Conservation (phyloP, 2,888 invertebrate genomes). For the Hartigia nigra region DNA sequence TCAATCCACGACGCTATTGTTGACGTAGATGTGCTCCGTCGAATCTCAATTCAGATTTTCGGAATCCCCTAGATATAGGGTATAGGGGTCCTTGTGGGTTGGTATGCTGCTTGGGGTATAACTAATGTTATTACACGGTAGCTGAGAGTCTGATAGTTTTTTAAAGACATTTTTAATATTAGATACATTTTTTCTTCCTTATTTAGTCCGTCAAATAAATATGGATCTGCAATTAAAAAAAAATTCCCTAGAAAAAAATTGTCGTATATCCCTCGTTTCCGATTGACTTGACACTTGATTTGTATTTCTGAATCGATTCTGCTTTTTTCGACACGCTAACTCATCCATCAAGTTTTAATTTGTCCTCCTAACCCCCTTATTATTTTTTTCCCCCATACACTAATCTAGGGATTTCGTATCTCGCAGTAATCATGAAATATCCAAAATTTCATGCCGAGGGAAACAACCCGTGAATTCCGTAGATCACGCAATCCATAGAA, state of each 20-base stretch:
- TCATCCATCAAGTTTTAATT: neutral
- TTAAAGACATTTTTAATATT: neutral
- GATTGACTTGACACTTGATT: neutral
- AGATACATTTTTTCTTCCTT: neutral
- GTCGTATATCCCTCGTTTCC: neutral
- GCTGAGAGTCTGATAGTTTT: neutral
- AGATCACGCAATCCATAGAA: neutral
- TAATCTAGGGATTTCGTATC: neutral
- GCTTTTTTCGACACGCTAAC: neutral
- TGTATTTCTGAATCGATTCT: neutral
- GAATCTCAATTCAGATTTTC: constrained; percentile 2
- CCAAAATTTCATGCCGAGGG: neutral
- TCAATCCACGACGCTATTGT: constrained; percentile 5
- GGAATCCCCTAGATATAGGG: neutral
- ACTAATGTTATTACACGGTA: neutral
- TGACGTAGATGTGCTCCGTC: neutral
- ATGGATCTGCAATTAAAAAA: neutral
- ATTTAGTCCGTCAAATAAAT: neutral
- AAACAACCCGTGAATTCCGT: neutral
- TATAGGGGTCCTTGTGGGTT: neutral
- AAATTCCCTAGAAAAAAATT: neutral
- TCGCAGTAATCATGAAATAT: neutral
- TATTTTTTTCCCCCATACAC: neutral
- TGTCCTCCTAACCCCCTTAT: neutral
- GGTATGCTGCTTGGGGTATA: neutral